Conservation (phyloP, 2,888 invertebrate genomes). For the Melipona beecheii region DNA sequence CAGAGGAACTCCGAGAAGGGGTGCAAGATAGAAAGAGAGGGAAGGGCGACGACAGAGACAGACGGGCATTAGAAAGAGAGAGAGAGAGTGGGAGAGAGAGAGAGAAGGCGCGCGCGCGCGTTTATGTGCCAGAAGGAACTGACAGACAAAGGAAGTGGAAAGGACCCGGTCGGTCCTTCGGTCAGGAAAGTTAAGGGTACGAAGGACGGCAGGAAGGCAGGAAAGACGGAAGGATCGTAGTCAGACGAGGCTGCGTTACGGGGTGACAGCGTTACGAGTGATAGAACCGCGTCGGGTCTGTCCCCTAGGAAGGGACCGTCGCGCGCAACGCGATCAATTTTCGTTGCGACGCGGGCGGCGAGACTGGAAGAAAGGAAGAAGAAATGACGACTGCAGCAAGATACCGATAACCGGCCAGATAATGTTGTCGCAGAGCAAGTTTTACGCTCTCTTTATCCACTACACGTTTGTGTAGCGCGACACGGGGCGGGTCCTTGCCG, state of each 20-base stretch:
- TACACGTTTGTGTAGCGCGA: conserved; percentile 82
- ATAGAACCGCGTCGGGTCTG: conserved; percentile 67
- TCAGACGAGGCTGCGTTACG: conserved; percentile 32
- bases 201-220: conserved; percentile 55
- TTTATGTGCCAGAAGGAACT: conserved; percentile 60
- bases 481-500: conserved; percentile 80
- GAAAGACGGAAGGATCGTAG: conserved; percentile 47
- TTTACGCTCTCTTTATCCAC: conserved; percentile 82
- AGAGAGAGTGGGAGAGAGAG: conserved; percentile 24
- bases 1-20: background rate
- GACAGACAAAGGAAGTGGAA: conserved; percentile 65
- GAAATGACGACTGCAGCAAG: conserved; percentile 65
- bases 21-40: conserved; percentile 13
- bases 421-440: conserved; percentile 82
- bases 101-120: conserved; percentile 55
- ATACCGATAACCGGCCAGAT: conserved; percentile 72
- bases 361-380: conserved; percentile 63
- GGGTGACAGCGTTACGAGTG: conserved; percentile 36
- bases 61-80: conserved; percentile 25
- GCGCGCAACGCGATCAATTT: conserved; percentile 76
- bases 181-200: conserved; percentile 56
- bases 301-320: conserved; percentile 71
- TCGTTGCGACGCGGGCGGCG: conserved; percentile 72
- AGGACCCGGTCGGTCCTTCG: conserved; percentile 55
- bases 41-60: conserved; percentile 27